Evolutionary conservation across 1,140 invertebrate species (phyloP).

Genomic region (Meloidogyne chitwoodi): DNA sequence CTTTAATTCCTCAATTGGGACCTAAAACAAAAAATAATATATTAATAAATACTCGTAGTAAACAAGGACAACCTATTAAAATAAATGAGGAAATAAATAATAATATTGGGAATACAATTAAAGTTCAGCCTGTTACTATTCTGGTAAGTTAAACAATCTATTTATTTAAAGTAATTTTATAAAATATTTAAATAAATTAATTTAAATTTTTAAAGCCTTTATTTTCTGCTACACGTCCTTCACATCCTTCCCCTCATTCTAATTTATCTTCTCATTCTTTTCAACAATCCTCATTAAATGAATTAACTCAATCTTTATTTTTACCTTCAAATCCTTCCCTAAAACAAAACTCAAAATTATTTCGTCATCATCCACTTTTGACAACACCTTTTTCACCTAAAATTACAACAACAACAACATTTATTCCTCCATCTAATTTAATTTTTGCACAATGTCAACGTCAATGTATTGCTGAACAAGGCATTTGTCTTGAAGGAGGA

Average conservation of each 20-base stretch:
- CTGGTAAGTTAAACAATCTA: no score
- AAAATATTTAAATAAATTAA: background rate
- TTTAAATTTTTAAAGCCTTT: background rate
- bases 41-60: background rate
- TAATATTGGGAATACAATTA: background rate
- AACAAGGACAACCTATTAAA: conserved; percentile 1
- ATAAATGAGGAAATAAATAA: background rate
- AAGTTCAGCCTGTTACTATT: background rate
- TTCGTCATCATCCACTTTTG: background rate
- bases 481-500: background rate
- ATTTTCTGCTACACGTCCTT: background rate
- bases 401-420: conserved; percentile 4
- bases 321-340: background rate
- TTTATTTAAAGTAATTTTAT: no score
- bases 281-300: no score
- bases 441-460: background rate
- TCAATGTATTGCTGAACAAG: background rate
- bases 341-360: no score
- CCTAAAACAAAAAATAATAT: conserved; percentile 3
- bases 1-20: conserved; percentile 26
- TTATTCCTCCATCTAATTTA: conserved; percentile 5
- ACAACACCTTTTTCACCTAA: background rate
- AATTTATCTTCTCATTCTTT: no score
- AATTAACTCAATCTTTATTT: background rate
- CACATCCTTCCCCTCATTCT: background rate